These are phyloP conservation scores for Caenorhabditis latens DNA, from an alignment of 1,140 invertebrate species.

Conservation along the genomic window DNA sequence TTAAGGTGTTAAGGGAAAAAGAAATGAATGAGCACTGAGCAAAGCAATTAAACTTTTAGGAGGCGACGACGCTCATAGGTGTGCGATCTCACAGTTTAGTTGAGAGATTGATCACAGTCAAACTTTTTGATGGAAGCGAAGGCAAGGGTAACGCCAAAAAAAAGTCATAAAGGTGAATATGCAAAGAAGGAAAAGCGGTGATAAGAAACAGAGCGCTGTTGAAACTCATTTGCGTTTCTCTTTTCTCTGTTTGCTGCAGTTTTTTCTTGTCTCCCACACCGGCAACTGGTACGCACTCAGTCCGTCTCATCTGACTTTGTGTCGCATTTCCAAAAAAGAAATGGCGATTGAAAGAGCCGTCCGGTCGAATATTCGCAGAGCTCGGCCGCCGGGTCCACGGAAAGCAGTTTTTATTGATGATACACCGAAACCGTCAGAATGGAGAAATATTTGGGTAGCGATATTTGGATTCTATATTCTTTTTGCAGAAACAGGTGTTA, in stretches of 20 bases:
- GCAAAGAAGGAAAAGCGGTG: conserved; percentile 35
- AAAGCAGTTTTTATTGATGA: conserved; percentile 33
- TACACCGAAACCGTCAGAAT: conserved; percentile 34
- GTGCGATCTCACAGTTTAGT: conserved; percentile 46
- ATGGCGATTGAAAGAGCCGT: conserved; percentile 35
- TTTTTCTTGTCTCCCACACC: conserved; percentile 23
- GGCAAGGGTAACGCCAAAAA: conserved; percentile 42
- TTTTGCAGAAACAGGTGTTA: conserved; percentile 57
- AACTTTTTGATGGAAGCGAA: conserved; percentile 49
- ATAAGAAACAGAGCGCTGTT: conserved; percentile 54
- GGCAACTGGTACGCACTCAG: conserved; percentile 20
- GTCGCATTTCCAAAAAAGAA: neutral
- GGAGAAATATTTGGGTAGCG: conserved; percentile 51
- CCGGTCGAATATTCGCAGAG: conserved; percentile 7
- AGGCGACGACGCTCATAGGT: neutral
- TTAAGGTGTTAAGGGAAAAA: conserved; percentile 2
- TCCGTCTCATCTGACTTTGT: neutral
- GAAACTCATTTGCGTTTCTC: conserved; percentile 48
- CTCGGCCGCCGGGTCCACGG: neutral
- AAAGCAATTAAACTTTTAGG: conserved; percentile 46
- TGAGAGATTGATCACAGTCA: conserved; percentile 28
- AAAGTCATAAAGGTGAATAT: conserved; percentile 56
- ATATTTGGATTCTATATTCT: conserved; percentile 59
- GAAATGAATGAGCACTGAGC: conserved; percentile 15
- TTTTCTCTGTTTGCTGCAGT: conserved; percentile 43